A percentile compares a stretch with the other conserved stretches of the same genome.
These are phyloP conservation scores for Labeo catla DNA, from an alignment of 2,113 vertebrate species.

Conservation along the genomic window DNA sequence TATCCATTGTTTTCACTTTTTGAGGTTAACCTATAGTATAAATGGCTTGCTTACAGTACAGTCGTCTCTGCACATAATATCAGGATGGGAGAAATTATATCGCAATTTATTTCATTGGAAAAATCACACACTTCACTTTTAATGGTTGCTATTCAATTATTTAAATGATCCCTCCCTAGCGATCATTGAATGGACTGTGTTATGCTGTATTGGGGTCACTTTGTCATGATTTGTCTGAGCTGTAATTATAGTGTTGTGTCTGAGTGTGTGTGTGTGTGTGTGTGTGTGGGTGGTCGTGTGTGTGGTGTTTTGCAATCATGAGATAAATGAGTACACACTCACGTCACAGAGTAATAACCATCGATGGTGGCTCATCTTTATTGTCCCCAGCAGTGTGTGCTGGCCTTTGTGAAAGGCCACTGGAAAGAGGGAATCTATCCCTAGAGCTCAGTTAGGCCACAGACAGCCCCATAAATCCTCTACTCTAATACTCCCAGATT, in stretches of 20 bases:
- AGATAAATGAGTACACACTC: constrained; percentile 45
- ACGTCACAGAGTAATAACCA: constrained; percentile 51
- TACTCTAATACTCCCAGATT: constrained; percentile 45
- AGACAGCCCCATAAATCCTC: constrained; percentile 54
- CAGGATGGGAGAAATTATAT: neutral
- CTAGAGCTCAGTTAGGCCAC: constrained; percentile 44
- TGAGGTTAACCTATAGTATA: neutral
- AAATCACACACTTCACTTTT: neutral
- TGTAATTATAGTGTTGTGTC: constrained; percentile 19
- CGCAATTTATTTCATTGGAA: neutral
- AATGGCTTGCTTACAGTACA: neutral
- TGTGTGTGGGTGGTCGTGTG: neutral
- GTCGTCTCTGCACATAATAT: neutral
- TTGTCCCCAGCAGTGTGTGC: constrained; percentile 45
- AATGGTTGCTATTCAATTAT: constrained; percentile 8
- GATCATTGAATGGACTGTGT: neutral
- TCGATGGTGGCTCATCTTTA: constrained; percentile 42
- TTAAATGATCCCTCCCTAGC: constrained; percentile 8
- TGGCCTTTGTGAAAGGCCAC: constrained; percentile 54
- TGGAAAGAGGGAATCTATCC: constrained; percentile 48
- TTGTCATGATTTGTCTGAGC: neutral
- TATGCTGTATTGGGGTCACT: constrained; percentile 1
- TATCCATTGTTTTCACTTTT: neutral
- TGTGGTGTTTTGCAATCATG: constrained; percentile 44
- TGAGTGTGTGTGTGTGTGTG: neutral